Percentiles rank a stretch among this genome's conserved stretches.
Evolutionary conservation across 92 coral and sea anemone species (phyloP).

Genomic region (Desmophyllum pertusum): DNA sequence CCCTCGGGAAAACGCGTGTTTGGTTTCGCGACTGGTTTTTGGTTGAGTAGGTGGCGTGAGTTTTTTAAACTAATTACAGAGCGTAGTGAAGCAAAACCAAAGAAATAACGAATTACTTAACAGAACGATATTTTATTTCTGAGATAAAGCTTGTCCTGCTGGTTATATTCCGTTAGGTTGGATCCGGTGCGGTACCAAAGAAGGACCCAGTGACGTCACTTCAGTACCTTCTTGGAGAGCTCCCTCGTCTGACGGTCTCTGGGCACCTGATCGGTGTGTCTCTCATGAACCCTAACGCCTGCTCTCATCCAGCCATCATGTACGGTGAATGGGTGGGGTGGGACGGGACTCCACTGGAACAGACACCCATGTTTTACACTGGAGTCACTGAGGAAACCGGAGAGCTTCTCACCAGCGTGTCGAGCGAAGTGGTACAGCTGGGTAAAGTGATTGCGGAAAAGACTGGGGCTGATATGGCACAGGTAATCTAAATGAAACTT

Average conservation of each 20-base stretch:
- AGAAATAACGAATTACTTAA: too few species aligned
- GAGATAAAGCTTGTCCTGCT: too few species aligned
- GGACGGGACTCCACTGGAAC: slow-evolving; percentile 65
- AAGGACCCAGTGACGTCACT: slow-evolving; percentile 48
- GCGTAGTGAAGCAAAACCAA: too few species aligned
- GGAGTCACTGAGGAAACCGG: slow-evolving; percentile 48
- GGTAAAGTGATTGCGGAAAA: slow-evolving; percentile 40
- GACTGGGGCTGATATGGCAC: slow-evolving; percentile 45
- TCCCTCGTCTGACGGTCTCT: slow-evolving; percentile 36
- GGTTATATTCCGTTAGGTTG: too few species aligned
- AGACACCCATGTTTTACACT: slow-evolving; percentile 65
- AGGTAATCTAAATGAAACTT: neutral
- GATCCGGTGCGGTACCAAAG: slow-evolving; percentile 38
- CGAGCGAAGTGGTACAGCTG: slow-evolving; percentile 46
- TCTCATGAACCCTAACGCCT: slow-evolving; percentile 54
- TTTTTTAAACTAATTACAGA: too few species aligned
- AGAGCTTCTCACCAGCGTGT: slow-evolving; percentile 42
- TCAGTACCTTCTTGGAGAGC: slow-evolving; percentile 52
- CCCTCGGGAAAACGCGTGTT: too few species aligned
- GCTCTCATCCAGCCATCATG: slow-evolving; percentile 55
- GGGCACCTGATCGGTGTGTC: slow-evolving; percentile 64
- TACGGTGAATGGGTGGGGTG: slow-evolving; percentile 65
- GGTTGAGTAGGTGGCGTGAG: too few species aligned
- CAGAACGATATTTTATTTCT: too few species aligned
- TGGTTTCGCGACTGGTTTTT: too few species aligned